These are phyloP conservation scores for Lordiphosa andalusiaca DNA, from an alignment of 2,888 invertebrate genomes.

Conservation along the genomic window DNA sequence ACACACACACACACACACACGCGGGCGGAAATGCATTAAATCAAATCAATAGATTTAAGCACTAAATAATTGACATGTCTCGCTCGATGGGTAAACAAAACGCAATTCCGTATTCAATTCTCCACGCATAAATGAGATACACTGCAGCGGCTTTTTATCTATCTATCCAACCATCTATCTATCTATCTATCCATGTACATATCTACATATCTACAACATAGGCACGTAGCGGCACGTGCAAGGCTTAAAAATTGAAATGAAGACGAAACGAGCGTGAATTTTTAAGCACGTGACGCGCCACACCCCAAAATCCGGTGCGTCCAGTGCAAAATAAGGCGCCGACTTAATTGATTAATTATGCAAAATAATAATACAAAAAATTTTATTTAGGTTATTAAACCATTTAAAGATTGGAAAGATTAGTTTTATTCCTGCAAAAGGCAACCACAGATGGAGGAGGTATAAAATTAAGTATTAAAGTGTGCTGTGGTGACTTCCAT, in stretches of 20 bases:
- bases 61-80: conserved; percentile 67
- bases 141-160: background rate
- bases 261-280: conserved; percentile 42
- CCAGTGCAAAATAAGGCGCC: conserved; percentile 31
- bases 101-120: conserved; percentile 56
- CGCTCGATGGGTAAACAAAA: conserved; percentile 52
- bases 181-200: conserved; percentile 14
- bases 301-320: background rate
- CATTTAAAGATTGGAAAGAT: too few species aligned
- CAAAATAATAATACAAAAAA: conserved; percentile 54
- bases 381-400: conserved; percentile 7
- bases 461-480: conserved; percentile 4
- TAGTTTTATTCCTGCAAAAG: too few species aligned
- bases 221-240: conserved; percentile 59
- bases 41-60: conserved; percentile 56
- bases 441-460: too few species aligned
- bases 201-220: conserved; percentile 44
- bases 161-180: too few species aligned
- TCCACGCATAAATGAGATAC: conserved; percentile 9
- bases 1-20: conserved; percentile 11
- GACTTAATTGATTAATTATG: conserved; percentile 70
- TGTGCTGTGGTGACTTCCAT: background rate
- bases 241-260: conserved; percentile 54
- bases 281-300: conserved; percentile 63
- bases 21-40: conserved; percentile 41